Base-by-base conservation (phyloP, 2,888 invertebrate genomes). In the Poecilobothrus nobilitatus region DNA sequence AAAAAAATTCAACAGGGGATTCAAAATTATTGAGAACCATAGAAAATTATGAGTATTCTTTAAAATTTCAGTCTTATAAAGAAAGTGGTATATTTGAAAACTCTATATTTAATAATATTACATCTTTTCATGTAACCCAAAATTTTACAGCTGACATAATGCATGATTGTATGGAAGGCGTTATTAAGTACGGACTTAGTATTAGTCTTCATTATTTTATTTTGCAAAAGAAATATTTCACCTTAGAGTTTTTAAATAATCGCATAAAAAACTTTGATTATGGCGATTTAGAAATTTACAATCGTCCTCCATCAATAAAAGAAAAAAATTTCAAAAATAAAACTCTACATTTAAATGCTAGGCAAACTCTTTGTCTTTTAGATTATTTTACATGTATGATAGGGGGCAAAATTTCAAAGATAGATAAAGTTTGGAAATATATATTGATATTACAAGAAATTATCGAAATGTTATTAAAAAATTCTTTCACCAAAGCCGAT, bases 211-310 rank as follows among this genome's bases (percentile, higher is more conserved):
- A 68, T 7, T 44, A 61, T 66, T 63, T 71, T 33, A 69, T 71
- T 6, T 7, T 22, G 18, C 10, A 65, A n/a, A 37, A 62, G 4
- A 68, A 69, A 34, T 22, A 53, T 63, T 69, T 71, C 33, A 10
- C 66, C 12, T 10, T 71, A 22, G 41, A 70, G 7, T 65, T 53
- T 12, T 44, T 68, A 18, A 71, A 71, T 41, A 20, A 65, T 21
- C 34, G 69, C 7, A 70, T 68, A 22, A 33, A 65, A 61, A 63
- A 66, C 44, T 70, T 69, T 68, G 66, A 61, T 34, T 70, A 68
- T 37, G 70, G 70, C 27, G 27, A 41, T 27, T 53, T 20, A 15
- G 69, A 69, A 67, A 63, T 67, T 61, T 20, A 21, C 6, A 68
- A 70, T 44, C 41, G 63, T 12, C 63, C 68, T n/a, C 63, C 64